phyloP scores from a whole-genome alignment of 1,140 invertebrate genomes.

The Temnothorax longispinosus region DNA sequence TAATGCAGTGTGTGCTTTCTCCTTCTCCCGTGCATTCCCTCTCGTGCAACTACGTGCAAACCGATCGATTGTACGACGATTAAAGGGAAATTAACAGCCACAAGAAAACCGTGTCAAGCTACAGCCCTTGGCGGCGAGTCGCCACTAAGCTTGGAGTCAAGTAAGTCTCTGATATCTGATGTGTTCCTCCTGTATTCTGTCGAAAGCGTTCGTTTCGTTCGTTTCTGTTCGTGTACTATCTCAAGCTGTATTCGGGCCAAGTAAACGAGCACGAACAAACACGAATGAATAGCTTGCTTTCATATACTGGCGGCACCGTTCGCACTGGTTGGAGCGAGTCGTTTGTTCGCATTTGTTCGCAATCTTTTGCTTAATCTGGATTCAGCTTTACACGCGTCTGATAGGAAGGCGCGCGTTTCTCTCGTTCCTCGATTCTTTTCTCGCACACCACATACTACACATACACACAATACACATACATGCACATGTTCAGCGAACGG shows the following conservation, averaged over 20 bases:
- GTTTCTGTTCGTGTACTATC: constrained; percentile 73
- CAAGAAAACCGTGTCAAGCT: constrained; percentile 87
- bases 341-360: neutral
- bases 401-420: constrained; percentile 62
- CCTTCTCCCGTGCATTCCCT: constrained; percentile 84
- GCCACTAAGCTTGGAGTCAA: constrained; percentile 96
- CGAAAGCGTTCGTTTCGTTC: constrained; percentile 74
- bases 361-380: neutral
- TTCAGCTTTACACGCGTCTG: constrained; percentile 55
- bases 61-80: constrained; percentile 80
- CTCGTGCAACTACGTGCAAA: constrained; percentile 82
- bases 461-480: neutral
- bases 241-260: neutral
- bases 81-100: constrained; percentile 84
- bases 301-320: neutral
- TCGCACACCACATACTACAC: constrained; percentile 61
- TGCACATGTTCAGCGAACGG: constrained; percentile 42
- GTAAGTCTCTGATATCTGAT: constrained; percentile 89
- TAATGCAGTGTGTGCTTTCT: constrained; percentile 86
- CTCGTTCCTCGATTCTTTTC: constrained; percentile 73
- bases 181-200: constrained; percentile 75
- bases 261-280: neutral
- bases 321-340: neutral
- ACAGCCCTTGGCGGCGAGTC: constrained; percentile 95
- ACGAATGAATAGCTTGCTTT: neutral